Base-by-base conservation (phyloP, 1,140 invertebrate genomes). In the Hetaerina americana region DNA sequence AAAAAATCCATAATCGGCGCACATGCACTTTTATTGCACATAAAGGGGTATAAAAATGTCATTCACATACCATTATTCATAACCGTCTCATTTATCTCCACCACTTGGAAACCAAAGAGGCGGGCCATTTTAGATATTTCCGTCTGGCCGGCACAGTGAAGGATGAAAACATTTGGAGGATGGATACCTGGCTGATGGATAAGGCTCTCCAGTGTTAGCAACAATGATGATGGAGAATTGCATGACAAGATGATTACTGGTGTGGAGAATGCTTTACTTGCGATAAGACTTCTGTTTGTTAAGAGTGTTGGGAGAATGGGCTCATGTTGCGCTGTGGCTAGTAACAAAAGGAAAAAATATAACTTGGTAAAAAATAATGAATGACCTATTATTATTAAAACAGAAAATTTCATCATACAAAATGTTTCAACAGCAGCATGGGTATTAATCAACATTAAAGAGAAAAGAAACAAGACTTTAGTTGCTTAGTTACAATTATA, bases 161-260 rank as follows among this genome's bases (percentile, higher is more conserved):
- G 70, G 5, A 79, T 75, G 67, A 76, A 73, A 40, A 79, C 74
- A 74, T 73, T 77, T 57, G 74, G 75, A 6, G 79, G 78, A 28
- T 82, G 79, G 22, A 85, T 77, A 18, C 84, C 84, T 26, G 84
- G 83, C 72, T 84, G 83, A 75, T 82, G 79, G 27, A 84, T 76
- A 22, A 84, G 72, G 12, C 83, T 84, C 75, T 85, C 81, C 27
- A 85, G 73, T 31, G 82, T 82, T 70, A 83, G 77, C 8, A 80
- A 78, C 24, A 84, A 74, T 40, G 79, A 79, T 68, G 80, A 78
- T 40, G 81, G 78, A 40, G 80, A 79, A 40, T 78, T 68, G 26
- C 81, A 80, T 73, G 80, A 80, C 25, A 85, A 77, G 8, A 85
- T 78, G 40, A 84, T 74, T 31, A 85, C 77, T 10, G 84, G 84